phyloP scores from a whole-genome alignment of 2,797 vertebrate genomes.

The Melanotaenia trifasciata region DNA sequence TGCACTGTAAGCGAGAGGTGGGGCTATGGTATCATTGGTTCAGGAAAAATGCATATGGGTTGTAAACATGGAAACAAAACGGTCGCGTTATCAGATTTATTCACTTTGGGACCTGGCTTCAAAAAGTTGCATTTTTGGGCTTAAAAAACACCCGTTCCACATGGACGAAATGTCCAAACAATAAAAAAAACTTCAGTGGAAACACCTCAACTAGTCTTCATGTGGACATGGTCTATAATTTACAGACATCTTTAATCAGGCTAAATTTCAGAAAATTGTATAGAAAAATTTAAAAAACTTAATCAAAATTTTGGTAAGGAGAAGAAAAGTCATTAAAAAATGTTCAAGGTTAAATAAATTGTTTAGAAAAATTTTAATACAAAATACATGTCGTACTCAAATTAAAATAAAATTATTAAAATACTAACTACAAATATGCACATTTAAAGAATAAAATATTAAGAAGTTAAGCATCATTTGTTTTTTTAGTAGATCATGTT shows the following conservation, averaged over 20 bases:
- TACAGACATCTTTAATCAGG: not conserved
- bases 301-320: not conserved
- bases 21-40: not conserved
- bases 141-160: too few species aligned
- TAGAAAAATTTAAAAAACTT: not conserved
- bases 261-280: not conserved
- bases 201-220: not conserved
- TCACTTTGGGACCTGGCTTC: too few species aligned
- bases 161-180: too few species aligned
- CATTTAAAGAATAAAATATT: not conserved
- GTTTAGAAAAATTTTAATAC: not conserved
- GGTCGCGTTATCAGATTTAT: too few species aligned
- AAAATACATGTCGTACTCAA: not conserved
- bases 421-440: not conserved
- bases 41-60: too few species aligned
- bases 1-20: not conserved
- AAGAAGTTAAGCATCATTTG: not conserved
- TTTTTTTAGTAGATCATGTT: not conserved
- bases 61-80: too few species aligned
- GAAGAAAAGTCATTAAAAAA: not conserved
- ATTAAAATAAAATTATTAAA: not conserved
- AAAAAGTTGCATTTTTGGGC: too few species aligned
- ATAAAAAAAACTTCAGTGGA: too few species aligned
- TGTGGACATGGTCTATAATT: not conserved
- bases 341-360: not conserved